Percentiles rank a stretch among this genome's conserved stretches.
Conservation (phyloP, 1,140 invertebrate genomes). For the Lordiphosa clarofinis region DNA sequence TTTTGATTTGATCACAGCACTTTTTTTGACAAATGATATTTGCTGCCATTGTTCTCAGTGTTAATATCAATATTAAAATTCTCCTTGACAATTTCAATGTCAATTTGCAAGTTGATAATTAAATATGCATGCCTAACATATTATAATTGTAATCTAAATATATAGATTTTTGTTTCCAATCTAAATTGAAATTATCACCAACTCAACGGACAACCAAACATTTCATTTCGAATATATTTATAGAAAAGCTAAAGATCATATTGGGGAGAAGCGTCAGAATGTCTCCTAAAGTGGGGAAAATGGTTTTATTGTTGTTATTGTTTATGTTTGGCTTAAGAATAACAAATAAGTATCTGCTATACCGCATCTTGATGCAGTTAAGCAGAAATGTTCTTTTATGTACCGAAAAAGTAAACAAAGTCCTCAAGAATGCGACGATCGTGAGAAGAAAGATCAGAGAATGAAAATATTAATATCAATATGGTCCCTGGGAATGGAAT, state of each 20-base stretch:
- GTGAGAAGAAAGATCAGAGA: conserved; percentile 21
- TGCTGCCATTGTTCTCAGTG: too few relatives aligned
- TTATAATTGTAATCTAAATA: conserved; percentile 4
- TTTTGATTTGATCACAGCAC: too few relatives aligned
- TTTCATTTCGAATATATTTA: not conserved
- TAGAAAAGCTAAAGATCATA: too few relatives aligned
- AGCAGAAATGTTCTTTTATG: conserved; percentile 27
- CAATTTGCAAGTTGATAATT: conserved; percentile 22
- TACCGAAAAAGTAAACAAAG: conserved; percentile 37
- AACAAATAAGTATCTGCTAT: too few relatives aligned
- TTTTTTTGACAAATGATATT: too few relatives aligned
- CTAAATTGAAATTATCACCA: conserved; percentile 7
- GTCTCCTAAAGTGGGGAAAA: too few relatives aligned
- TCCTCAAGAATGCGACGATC: conserved; percentile 19
- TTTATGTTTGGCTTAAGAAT: too few relatives aligned
- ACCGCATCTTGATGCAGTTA: not conserved
- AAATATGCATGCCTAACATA: conserved; percentile 11
- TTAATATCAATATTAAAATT: not conserved
- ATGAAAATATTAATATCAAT: conserved; percentile 5
- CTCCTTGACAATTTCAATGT: conserved; percentile 9
- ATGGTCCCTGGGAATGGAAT: too few relatives aligned
- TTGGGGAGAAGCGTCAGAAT: too few relatives aligned
- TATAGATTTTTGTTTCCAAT: conserved; percentile 1
- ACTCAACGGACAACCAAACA: conserved; percentile 21
- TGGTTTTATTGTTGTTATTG: too few relatives aligned